Evolutionary conservation across 2,888 invertebrate genomes (phyloP), one percentile per base, ranked within the genome.

Genomic region (Lobophora halterata): DNA sequence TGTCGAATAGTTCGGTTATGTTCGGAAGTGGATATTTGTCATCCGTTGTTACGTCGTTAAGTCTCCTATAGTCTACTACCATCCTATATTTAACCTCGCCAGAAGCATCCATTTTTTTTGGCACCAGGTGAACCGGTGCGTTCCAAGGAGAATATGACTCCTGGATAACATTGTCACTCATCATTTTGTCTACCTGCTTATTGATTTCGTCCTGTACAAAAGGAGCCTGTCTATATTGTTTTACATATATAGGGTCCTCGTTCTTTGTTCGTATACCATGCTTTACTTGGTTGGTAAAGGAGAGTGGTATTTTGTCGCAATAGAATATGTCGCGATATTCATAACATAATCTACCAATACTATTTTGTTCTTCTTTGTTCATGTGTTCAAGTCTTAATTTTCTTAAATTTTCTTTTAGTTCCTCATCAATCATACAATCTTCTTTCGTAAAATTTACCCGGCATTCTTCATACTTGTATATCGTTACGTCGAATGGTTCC

Each of bases 121-220:
- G 28, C 5, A 14, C 19, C 5, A 54, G 56, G 24, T 55, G 64
- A 1, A 70, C 49, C 2, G 70, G 60, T 1, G 71, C 57, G 33
- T 68, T 17, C 54, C 20, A n/a, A 7, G 35, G 35, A 3, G 34
- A 34, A 6, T 21, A n/a, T 6, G 14, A 27, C 16, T 26, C 9
- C 5, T 9, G 6, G n/a, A 35, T 21, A 4, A 34, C 20, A 5
- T 34, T 14, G 9, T 55, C 43, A 12, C 43, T 37, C 21, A 58
- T 32, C 1, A 61, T 30, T 23, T 52, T 58, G 6, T 55, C 43
- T 41, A 57, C 54, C 1, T 50, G 24, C 11, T 51, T 29, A 9
- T 58, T 47, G n/a, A 58, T 56, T 6, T 54, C 58, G 0, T 54
- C 41, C 2, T 11, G 19, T 17, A 33, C 9, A 7, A 8, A 13